Conservation (phyloP, 2,797 vertebrate species). For the Loris lydekkerianus region DNA sequence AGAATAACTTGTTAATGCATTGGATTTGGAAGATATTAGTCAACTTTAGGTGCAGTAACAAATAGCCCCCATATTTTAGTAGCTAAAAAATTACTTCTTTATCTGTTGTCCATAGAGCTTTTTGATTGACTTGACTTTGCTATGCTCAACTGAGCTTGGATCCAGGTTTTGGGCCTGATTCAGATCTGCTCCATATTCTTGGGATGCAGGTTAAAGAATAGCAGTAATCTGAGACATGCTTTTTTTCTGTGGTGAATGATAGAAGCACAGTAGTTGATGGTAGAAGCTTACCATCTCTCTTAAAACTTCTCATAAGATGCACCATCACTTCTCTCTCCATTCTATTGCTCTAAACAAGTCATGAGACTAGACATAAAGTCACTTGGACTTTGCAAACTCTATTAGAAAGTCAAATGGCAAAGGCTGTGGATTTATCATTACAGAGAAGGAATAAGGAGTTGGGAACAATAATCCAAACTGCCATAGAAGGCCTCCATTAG, state of each 20-base stretch:
- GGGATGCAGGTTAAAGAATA: not conserved
- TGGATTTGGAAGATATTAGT: constrained; percentile 44
- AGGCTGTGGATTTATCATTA: constrained; percentile 49
- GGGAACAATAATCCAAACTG: constrained; percentile 37
- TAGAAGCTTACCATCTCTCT: not conserved
- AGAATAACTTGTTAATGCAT: constrained; percentile 15
- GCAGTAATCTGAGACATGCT: not conserved
- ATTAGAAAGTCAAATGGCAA: constrained; percentile 27
- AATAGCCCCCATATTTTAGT: constrained; percentile 17
- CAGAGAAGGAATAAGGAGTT: not conserved
- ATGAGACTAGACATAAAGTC: not conserved
- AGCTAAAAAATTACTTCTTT: constrained; percentile 52
- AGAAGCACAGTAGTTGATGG: constrained; percentile 48
- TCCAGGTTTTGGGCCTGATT: not conserved
- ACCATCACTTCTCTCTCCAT: not conserved
- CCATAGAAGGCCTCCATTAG: not conserved
- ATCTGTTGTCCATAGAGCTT: not conserved
- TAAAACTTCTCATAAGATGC: constrained; percentile 20
- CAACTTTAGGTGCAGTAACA: constrained; percentile 40
- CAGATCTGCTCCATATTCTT: not conserved
- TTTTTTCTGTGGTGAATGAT: constrained; percentile 15
- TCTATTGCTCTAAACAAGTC: constrained; percentile 26
- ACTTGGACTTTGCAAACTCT: constrained; percentile 31
- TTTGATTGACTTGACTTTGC: not conserved
- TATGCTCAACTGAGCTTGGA: not conserved